Conservation (phyloP, 2,113 vertebrate genomes). For the Columba livia region DNA sequence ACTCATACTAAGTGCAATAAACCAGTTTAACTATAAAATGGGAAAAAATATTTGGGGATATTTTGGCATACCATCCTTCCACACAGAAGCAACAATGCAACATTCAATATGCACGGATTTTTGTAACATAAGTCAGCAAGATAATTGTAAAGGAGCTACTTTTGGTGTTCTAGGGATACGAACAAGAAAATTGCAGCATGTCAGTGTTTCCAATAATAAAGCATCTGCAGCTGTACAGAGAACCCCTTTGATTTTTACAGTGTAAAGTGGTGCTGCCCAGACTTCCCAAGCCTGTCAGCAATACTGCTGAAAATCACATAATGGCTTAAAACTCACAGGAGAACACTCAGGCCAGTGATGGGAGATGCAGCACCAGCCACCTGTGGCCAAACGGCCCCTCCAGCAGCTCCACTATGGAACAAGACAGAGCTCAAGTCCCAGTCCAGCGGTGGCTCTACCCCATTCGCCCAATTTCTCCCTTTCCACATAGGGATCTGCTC, state of each 20-base stretch:
- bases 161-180: neutral
- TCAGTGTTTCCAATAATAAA: neutral
- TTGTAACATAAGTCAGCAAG: neutral
- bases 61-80: neutral
- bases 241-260: neutral
- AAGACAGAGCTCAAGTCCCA: neutral
- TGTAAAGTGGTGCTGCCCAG: neutral
- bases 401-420: neutral
- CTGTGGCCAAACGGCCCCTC: neutral
- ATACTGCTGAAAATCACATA: neutral
- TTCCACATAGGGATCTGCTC: neutral
- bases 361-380: neutral
- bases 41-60: neutral
- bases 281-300: neutral
- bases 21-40: neutral
- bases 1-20: neutral
- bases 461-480: neutral
- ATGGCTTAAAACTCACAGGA: neutral
- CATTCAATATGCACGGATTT: neutral
- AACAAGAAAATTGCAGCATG: slow-evolving; percentile 36
- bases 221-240: slow-evolving; percentile 7
- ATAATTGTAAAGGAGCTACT: slow-evolving; percentile 23
- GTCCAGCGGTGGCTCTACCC: neutral
- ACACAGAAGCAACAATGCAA: neutral
- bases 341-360: neutral